phyloP scores from a whole-genome alignment of 2,113 vertebrate genomes.

The Dromas ardeola region DNA sequence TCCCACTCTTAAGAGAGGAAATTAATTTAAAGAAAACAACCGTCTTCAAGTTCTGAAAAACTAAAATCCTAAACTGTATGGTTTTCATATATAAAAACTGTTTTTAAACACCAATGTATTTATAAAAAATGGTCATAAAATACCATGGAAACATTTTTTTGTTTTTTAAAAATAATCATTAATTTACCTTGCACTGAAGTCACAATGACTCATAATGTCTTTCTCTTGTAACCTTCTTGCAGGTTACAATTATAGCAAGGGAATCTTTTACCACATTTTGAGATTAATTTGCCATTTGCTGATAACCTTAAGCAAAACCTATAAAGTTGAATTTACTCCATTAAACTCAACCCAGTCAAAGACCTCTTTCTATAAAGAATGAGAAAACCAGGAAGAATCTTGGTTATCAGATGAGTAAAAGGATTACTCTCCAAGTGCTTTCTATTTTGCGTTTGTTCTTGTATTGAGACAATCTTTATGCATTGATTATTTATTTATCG shows the following conservation, averaged over 20 bases:
- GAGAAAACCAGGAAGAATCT: not conserved
- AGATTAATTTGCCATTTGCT: not conserved
- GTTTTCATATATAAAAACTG: fast-evolving
- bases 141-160: fast-evolving
- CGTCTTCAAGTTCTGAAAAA: not conserved
- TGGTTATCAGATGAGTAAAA: not conserved
- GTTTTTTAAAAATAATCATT: not conserved
- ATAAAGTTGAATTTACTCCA: not conserved
- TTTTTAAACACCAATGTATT: not conserved
- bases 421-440: not conserved
- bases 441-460: not conserved
- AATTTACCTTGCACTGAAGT: not conserved
- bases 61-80: not conserved
- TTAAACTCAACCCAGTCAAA: not conserved
- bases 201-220: not conserved
- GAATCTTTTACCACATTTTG: not conserved
- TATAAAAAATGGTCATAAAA: not conserved
- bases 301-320: not conserved
- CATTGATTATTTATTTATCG: not conserved
- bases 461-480: not conserved
- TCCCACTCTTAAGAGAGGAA: not conserved
- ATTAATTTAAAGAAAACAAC: not conserved
- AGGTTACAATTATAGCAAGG: not conserved
- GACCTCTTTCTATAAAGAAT: not conserved
- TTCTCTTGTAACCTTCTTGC: not conserved